Evolutionary conservation across 2,888 invertebrate species (phyloP), one percentile per base, ranked within the genome.

Genomic region (Eudemis profundana): DNA sequence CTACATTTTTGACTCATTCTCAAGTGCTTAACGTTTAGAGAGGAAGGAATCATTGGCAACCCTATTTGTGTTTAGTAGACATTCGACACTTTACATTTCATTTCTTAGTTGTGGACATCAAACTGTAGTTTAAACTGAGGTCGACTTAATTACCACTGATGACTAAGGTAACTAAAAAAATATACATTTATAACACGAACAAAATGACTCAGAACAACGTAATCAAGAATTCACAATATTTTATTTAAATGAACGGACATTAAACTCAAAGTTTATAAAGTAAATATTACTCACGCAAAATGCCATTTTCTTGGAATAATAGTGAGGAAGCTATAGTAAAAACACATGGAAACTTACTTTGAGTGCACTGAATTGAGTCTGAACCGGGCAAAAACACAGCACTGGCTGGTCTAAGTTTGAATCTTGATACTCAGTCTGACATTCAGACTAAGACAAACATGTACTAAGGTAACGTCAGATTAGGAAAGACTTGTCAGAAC

Each of bases 61-160:
- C 42, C 56, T 44, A 44, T 1, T 10, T 17, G 3, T 15, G 33
- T 15, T 7, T 14, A 14, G 7, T n/a, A n/a, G n/a, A n/a, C n/a
- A 17, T 23, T 14, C 14, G 17, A 23, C 23, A 38, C 14, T 15
- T 3, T 8, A 54, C 23, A 56, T 44, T 56, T 44, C 44, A 56
- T 44, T 44, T 33, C 44, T 56, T 56, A 33, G 56, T 56, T 56
- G 27, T 42, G 56, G 56, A 19, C 56, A 44, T 27, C 23, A 3
- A n/a, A n/a, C n/a, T 5, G 15, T 14, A 3, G 40, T 40, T 40
- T 40, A 40, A 14, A 14, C 4, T 14, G 40, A 40, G 14, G 40
- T 40, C 14, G 15, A 14, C n/a, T 4, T 7, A 40, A 40, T 14
- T 14, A n/a, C 4, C 3, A 40, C 3, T n/a, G 15, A n/a, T 14